Evolutionary conservation across 2,113 vertebrate genomes (phyloP), one percentile per base, ranked within the genome.

Genomic region (Notiomystis cincta): DNA sequence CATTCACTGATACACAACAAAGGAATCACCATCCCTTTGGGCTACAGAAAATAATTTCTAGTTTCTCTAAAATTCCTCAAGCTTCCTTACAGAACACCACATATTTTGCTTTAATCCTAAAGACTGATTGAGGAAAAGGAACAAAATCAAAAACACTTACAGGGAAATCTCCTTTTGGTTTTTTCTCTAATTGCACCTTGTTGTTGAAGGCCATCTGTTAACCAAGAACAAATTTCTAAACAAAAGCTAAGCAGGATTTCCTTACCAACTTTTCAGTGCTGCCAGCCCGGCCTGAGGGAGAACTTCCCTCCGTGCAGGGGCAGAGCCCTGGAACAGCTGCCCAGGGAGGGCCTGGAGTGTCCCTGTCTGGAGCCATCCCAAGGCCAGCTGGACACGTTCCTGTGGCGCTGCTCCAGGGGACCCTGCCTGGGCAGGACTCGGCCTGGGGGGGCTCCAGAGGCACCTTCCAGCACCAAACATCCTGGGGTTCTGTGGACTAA

Each of bases 391-490:
- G 65, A 5, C 42, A 67, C 28, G 4, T n/a, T n/a, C 15, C 80
- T 83, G 58, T 28, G 67, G 6, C 57, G 2, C 48, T 54, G 57
- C 22, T 25, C 18, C 38, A 44, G 58, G 67, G 33, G 67, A 38
- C 11, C 67, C 58, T 73, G 48, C 33, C 67, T 47, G 82, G 18
- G 14, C 67, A 31, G 37, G 48, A 2, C 0, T 1, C 33, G 69
- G 18, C 0, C 30, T 22, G 15, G 10, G 3, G 1, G 7, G 23
- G 2, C 40, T 48, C 15, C 51, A 57, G 30, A 21, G 13, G 3
- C 0, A 0, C 35, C 21, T 57, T 11, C 21, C 35, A 50, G 0
- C 14, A 37, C 18, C 22, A 60, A 0, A 3, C 22, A 10, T 8
- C 2, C 37, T 37, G 31, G 1, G 1, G 22, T 67, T 27, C 27